Evolutionary conservation across 2,888 invertebrate genomes (phyloP), one percentile per base, ranked within the genome.

Genomic region (Zele albiditarsus): DNA sequence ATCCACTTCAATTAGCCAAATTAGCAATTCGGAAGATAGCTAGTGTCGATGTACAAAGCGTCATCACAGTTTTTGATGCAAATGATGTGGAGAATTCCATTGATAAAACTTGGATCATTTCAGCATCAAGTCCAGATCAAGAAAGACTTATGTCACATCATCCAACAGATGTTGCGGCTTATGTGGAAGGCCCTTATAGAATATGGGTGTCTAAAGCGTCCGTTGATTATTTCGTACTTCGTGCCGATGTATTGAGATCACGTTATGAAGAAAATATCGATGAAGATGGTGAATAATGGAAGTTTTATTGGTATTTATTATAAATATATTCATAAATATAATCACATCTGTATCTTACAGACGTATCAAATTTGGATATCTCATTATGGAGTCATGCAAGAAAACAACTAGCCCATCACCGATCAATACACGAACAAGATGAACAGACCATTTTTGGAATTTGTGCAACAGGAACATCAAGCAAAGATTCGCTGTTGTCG

Each of bases 101-200:
- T 57, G 97, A 98, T 84, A 93, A 96, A 82, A 98, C 98, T 0
- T 98, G 98, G 96, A 93, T 98, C 80, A 95, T 97, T 0, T 96
- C 95, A 86, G 95, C 94, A 0, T 97, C 97, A 88, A 95, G 96
- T 89, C 92, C 92, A 10, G 90, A 90, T 0, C 98, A 98, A 86
- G 91, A 92, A 81, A 89, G 93, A 63, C 90, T 98, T 8, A 86
- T 98, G 16, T 88, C 90, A 0, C 91, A 92, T 71, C 96, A 95
- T 90, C 85, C 93, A 81, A 77, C 38, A 75, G 87, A 81, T 76
- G 90, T 91, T 81, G 91, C 91, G 81, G 94, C 94, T 0, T 94
- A 93, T 83, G 95, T 98, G 1, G 95, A 97, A 90, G 98, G 98
- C 0, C 94, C 96, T 0, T 96, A 93, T 87, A 90, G 91, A 79